Base-by-base conservation (phyloP, 1,140 invertebrate species). In the Pseudomyrmex pallidus region DNA sequence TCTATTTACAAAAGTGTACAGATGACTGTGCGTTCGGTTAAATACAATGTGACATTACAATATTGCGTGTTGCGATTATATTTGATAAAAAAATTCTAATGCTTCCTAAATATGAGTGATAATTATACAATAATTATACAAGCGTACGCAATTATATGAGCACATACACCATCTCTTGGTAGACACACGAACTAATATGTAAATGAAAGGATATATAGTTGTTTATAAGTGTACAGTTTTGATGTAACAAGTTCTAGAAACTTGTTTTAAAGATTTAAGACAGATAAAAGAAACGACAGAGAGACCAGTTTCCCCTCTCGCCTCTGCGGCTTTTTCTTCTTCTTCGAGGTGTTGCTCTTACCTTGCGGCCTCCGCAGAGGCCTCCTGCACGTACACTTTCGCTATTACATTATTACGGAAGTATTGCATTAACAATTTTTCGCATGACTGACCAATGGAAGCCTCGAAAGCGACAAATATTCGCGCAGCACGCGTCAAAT, bases 191-290 rank as follows among this genome's bases (percentile, higher is more conserved):
- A 91, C 90, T 90, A 89, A 50, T 52, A 35, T 35, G 73, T 48
- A 78, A 66, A 87, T 87, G 86, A 86, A 87, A 80, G 77, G 82
- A 83, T 25, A 82, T 35, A 5, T 35, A 35, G 64, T 44, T 85
- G 74, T 52, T 17, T 35, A 22, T 62, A 25, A 72, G 66, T 22
- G 46, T 72, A 85, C 76, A 83, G 74, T 74, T 67, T 76, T 63
- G 74, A 86, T 85, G 52, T 64, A 76, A 76, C 25, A 87, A 35
- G 59, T 44, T 54, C 25, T 17, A 76, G 82, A 90, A 91, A 91
- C 91, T 90, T 70, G 91, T 91, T 91, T 77, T 76, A 82, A 76
- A 72, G 68, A 83, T 90, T 85, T 85, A 74, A 85, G 83, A 89
- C 89, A 82, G 25, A 67, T 61, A 35, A 35, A 35, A 74, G 83